Base-by-base conservation (phyloP, 2,797 vertebrate genomes). In the Ficedula albicollis region DNA sequence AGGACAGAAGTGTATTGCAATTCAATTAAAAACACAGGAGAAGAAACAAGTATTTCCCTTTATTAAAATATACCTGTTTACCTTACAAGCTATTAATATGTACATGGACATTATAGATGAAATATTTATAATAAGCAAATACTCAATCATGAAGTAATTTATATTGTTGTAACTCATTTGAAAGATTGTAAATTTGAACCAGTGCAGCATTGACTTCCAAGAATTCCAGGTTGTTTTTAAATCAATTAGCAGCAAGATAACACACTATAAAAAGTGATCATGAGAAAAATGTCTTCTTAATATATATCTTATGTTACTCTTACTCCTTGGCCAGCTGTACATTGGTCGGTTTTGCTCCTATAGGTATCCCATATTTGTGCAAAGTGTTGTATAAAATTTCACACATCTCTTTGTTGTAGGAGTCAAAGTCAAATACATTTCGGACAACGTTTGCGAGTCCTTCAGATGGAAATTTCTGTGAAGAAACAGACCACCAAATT, bases 351-450 rank as follows among this genome's bases (percentile, higher is more conserved):
- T 99, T 99, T 96, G 99, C 99, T 98, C 99, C 99, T 38, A 99
- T 98, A 38, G 99, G 99, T 94, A 99, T 99, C 55, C 99, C 99
- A 9, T 99, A 97, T 91, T 99, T 99, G 98, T 99, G 99, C 95
- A 99, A 98, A 62, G 98, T 98, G 44, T 97, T 98, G 23, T 98
- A 98, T 97, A 99, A 97, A 94, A 99, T 98, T 90, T 99, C 99
- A 55, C 98, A 97, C 96, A 95, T 98, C 97, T 99, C 99, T 4
- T 98, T 98, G 97, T 99, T 99, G 98, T 99, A 99, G n/a, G 99
- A 99, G 97, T 99, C 99, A 41, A 99, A 99, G 97, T 99, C 99
- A 85, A 99, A 99, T 36, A 99, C 99, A 6, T 99, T 99, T 60
- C 98, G 98, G 96, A 99, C 99, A 93, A 99, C 99, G 48, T 97